These are phyloP conservation scores for Stegostoma tigrinum DNA, from an alignment of 2,113 vertebrate species.

Conservation along the genomic window DNA sequence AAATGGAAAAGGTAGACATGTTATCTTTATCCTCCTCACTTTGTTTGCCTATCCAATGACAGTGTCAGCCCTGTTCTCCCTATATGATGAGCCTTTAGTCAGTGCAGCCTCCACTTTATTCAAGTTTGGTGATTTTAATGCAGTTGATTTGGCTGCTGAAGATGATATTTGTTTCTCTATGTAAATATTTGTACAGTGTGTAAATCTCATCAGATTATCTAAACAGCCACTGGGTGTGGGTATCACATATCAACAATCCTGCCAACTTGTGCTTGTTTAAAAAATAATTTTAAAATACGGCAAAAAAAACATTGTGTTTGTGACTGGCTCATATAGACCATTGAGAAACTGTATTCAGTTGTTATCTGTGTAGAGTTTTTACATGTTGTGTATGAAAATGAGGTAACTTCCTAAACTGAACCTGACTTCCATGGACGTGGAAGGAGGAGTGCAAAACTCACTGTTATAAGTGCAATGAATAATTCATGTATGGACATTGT, in stretches of 20 bases:
- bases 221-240: conserved; percentile 35
- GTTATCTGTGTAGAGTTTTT: conserved; percentile 36
- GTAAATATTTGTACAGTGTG: conserved; percentile 36
- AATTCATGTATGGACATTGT: conserved; percentile 35
- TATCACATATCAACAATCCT: conserved; percentile 32
- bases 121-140: conserved; percentile 28
- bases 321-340: conserved; percentile 10
- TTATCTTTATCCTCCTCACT: not conserved
- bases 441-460: conserved; percentile 32
- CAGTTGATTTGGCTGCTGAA: conserved; percentile 25
- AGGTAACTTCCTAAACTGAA: conserved; percentile 28
- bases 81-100: conserved; percentile 11
- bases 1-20: not conserved
- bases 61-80: not conserved
- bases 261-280: conserved; percentile 33
- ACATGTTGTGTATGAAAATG: conserved; percentile 37
- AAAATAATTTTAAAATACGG: conserved; percentile 19
- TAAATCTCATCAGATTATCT: conserved; percentile 11
- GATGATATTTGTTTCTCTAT: conserved; percentile 18
- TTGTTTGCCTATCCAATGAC: not conserved
- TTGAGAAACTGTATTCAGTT: conserved; percentile 36
- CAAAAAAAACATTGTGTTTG: conserved; percentile 10
- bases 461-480: conserved; percentile 38
- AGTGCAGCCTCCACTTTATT: conserved; percentile 23
- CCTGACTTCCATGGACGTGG: conserved; percentile 28